Evolutionary conservation across 2,797 vertebrate species (phyloP).

Genomic region (Neomorphus geoffroyi): DNA sequence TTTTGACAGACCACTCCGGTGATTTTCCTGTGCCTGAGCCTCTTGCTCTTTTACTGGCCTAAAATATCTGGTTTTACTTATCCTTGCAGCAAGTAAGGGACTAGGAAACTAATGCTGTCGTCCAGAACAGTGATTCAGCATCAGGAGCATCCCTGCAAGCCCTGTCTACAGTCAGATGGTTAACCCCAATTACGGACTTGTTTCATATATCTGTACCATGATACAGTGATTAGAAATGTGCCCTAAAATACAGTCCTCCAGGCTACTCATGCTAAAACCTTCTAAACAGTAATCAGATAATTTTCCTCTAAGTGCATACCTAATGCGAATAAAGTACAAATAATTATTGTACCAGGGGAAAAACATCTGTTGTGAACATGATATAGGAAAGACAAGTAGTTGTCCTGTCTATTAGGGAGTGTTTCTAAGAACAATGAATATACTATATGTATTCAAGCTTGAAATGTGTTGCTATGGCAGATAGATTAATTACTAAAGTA

Average conservation of each 20-base stretch:
- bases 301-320: neutral
- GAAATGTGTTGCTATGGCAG: constrained; percentile 16
- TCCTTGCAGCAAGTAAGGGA: neutral
- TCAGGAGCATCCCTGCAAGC: neutral
- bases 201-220: neutral
- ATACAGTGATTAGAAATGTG: neutral
- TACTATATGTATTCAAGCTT: neutral
- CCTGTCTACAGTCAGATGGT: neutral
- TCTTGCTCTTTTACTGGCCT: neutral
- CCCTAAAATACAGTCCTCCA: neutral
- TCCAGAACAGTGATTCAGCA: neutral
- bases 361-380: neutral
- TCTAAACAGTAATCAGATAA: neutral
- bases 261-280: neutral
- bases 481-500: constrained; percentile 26
- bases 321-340: neutral
- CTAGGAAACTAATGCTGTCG: neutral
- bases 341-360: neutral
- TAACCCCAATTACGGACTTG: neutral
- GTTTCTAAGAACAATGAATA: constrained; percentile 9
- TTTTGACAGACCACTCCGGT: neutral
- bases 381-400: constrained; percentile 6
- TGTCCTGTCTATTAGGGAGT: neutral
- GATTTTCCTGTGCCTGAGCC: neutral
- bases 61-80: neutral